phyloP scores from a whole-genome alignment of 2,888 invertebrate genomes.

The Erebia palarica region DNA sequence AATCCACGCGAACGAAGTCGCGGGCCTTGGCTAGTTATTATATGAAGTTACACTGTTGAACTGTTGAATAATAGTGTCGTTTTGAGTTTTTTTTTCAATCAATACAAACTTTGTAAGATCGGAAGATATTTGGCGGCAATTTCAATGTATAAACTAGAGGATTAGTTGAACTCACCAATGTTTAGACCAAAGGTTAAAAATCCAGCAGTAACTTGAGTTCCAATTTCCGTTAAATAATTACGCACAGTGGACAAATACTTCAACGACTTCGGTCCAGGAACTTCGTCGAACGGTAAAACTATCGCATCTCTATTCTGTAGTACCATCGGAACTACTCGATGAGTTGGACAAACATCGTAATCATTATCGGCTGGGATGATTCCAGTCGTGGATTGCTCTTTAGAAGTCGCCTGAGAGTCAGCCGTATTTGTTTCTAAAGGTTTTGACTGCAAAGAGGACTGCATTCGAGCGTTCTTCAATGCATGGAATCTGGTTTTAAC shows the following conservation, averaged over 20 bases:
- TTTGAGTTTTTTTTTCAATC: too few relatives aligned
- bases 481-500: constrained; percentile 45
- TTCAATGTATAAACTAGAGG: too few relatives aligned
- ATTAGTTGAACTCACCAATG: constrained; percentile 62
- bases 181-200: constrained; percentile 77
- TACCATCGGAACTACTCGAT: constrained; percentile 61
- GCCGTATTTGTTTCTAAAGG: constrained; percentile 44
- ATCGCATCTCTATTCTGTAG: constrained; percentile 60
- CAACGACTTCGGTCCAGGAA: constrained; percentile 84
- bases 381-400: constrained; percentile 33
- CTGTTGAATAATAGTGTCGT: too few relatives aligned
- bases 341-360: constrained; percentile 56
- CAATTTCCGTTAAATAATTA: constrained; percentile 83
- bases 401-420: constrained; percentile 21
- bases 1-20: too few relatives aligned
- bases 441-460: constrained; percentile 43
- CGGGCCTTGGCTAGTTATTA: too few relatives aligned
- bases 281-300: constrained; percentile 82
- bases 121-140: too few relatives aligned
- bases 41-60: too few relatives aligned
- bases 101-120: too few relatives aligned
- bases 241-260: constrained; percentile 82
- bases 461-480: constrained; percentile 44
- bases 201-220: constrained; percentile 83
- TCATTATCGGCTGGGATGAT: constrained; percentile 38